Conservation (phyloP, 2,113 vertebrate species). For the Gambusia affinis region DNA sequence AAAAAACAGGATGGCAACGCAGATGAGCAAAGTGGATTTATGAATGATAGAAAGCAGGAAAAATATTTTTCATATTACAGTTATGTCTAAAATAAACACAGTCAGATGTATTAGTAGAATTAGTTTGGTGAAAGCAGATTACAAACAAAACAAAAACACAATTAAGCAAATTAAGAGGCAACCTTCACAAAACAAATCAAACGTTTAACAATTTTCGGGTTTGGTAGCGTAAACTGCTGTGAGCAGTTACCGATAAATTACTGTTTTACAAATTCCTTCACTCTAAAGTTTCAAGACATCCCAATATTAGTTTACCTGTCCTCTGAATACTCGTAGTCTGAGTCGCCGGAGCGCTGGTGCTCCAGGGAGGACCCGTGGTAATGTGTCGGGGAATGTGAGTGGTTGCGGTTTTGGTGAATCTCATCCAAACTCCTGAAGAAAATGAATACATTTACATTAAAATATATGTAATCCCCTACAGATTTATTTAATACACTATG, state of each 20-base stretch:
- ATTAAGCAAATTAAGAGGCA: background rate
- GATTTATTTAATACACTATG: background rate
- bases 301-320: constrained; percentile 87
- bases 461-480: too few relatives aligned
- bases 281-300: background rate
- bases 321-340: constrained; percentile 95
- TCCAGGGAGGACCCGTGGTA: constrained; percentile 91
- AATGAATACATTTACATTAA: background rate
- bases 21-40: constrained; percentile 77
- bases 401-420: constrained; percentile 95
- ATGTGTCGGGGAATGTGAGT: constrained; percentile 91
- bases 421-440: constrained; percentile 94
- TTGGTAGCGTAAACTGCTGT: too few relatives aligned
- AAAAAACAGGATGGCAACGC: constrained; percentile 78
- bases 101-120: constrained; percentile 75
- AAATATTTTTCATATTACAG: constrained; percentile 59
- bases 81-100: constrained; percentile 31
- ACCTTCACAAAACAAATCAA: too few relatives aligned
- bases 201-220: too few relatives aligned
- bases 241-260: background rate
- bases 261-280: background rate
- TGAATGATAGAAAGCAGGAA: constrained; percentile 80
- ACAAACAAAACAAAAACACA: constrained; percentile 5
- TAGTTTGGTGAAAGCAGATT: constrained; percentile 35
- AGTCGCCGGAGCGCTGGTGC: constrained; percentile 87